Conservation (phyloP, 2,888 invertebrate species). For the Drosophila nr. perissopoda region DNA sequence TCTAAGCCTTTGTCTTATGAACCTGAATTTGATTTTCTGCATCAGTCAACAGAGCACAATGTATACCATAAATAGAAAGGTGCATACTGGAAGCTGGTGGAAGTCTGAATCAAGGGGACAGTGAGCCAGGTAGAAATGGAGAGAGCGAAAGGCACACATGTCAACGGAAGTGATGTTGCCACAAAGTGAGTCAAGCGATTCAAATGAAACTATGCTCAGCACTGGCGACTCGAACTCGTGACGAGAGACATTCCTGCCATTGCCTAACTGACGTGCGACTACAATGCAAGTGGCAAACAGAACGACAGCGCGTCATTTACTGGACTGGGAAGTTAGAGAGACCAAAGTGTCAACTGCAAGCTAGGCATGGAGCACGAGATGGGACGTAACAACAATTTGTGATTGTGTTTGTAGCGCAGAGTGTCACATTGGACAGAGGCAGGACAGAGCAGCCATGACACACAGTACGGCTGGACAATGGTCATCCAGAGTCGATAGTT, state of each 20-base stretch:
- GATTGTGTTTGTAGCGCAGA: constrained; percentile 71
- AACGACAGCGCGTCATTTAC: constrained; percentile 56
- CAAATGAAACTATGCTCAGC: constrained; percentile 34
- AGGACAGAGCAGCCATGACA: constrained; percentile 24
- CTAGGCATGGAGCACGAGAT: constrained; percentile 36
- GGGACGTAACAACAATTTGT: constrained; percentile 46
- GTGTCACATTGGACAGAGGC: constrained; percentile 68
- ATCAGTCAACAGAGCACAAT: background rate
- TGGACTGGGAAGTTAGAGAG: constrained; percentile 21
- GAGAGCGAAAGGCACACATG: constrained; percentile 19
- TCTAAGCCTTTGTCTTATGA: background rate
- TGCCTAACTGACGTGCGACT: constrained; percentile 58
- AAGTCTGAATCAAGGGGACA: background rate
- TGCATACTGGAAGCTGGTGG: constrained; percentile 5
- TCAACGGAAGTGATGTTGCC: constrained; percentile 60
- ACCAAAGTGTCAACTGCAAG: constrained; percentile 74
- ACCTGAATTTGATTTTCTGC: background rate
- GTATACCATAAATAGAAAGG: background rate
- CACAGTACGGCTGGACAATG: constrained; percentile 16
- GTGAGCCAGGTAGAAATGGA: no score
- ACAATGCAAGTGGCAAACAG: constrained; percentile 50
- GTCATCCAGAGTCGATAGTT: constrained; percentile 50
- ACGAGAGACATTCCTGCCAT: constrained; percentile 47
- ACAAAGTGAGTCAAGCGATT: constrained; percentile 46
- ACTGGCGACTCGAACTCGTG: constrained; percentile 21